Conservation (phyloP, 2,888 invertebrate genomes). For the Gnatocerus cornutus region DNA sequence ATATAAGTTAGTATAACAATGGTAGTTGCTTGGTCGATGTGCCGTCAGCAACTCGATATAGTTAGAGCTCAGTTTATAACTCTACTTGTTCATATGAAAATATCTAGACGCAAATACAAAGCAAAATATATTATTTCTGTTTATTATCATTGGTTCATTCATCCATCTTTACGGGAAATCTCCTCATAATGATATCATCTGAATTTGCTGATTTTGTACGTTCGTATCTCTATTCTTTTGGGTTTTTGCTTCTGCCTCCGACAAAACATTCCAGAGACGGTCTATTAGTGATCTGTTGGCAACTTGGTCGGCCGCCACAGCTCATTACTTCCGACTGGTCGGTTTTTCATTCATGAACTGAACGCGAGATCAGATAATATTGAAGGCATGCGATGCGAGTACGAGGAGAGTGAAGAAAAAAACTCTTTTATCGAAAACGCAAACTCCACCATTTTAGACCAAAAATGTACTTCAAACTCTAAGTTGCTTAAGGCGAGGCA, state of each 20-base stretch:
- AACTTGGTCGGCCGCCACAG: conserved; percentile 48
- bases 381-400: conserved; percentile 44
- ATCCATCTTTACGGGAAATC: too few relatives aligned
- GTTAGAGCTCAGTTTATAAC: neutral
- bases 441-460: conserved; percentile 49
- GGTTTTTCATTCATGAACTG: conserved; percentile 45
- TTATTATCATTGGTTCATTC: too few relatives aligned
- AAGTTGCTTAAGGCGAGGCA: conserved; percentile 74
- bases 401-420: conserved; percentile 22
- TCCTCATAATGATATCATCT: too few relatives aligned
- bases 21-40: conserved; percentile 6
- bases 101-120: neutral
- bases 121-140: too few relatives aligned
- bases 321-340: conserved; percentile 42
- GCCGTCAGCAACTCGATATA: neutral
- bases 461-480: conserved; percentile 53
- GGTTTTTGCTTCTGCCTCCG: conserved; percentile 17
- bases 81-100: neutral
- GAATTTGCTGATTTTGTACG: neutral
- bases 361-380: conserved; percentile 42
- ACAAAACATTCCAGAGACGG: neutral
- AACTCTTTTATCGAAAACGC: conserved; percentile 23
- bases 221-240: conserved; percentile 1
- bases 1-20: neutral
- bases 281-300: conserved; percentile 13